Conservation (phyloP, 2,888 invertebrate genomes). For the Anoplius nigerrimus region DNA sequence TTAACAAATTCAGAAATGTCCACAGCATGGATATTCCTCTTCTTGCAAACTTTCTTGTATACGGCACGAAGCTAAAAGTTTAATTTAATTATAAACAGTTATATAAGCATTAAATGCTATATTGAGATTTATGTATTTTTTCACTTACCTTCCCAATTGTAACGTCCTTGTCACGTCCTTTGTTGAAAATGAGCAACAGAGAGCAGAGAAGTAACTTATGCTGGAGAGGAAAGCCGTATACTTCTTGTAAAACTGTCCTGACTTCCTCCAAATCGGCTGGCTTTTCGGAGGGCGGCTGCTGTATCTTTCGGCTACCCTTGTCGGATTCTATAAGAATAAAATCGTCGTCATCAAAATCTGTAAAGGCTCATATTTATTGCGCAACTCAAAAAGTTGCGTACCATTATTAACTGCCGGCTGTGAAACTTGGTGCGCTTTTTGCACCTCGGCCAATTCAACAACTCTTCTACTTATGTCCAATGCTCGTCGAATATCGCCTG, state of each 20-base stretch:
- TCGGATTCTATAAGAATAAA: constrained; percentile 56
- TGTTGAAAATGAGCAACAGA: constrained; percentile 86
- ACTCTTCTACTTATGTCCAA: constrained; percentile 94
- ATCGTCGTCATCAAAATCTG: no score
- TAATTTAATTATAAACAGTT: no score
- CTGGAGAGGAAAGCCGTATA: constrained; percentile 94
- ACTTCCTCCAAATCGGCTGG: constrained; percentile 88
- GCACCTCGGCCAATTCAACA: constrained; percentile 85
- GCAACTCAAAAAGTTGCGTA: constrained; percentile 8
- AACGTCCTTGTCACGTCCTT: constrained; percentile 88
- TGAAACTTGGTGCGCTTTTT: constrained; percentile 70
- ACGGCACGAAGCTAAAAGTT: constrained; percentile 77
- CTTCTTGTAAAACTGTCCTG: constrained; percentile 86
- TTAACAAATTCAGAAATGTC: constrained; percentile 88
- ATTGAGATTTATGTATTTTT: neutral
- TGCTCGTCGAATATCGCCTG: constrained; percentile 96
- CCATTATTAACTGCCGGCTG: constrained; percentile 61
- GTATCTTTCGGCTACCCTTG: constrained; percentile 56
- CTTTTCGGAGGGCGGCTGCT: constrained; percentile 74
- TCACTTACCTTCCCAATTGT: constrained; percentile 84
- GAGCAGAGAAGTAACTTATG: constrained; percentile 94
- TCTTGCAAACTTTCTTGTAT: constrained; percentile 83
- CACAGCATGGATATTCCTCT: constrained; percentile 84
- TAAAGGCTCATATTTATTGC: neutral
- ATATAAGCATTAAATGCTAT: no score